Base-by-base conservation (phyloP, 2,113 vertebrate species). In the Oreotrochilus melanogaster region DNA sequence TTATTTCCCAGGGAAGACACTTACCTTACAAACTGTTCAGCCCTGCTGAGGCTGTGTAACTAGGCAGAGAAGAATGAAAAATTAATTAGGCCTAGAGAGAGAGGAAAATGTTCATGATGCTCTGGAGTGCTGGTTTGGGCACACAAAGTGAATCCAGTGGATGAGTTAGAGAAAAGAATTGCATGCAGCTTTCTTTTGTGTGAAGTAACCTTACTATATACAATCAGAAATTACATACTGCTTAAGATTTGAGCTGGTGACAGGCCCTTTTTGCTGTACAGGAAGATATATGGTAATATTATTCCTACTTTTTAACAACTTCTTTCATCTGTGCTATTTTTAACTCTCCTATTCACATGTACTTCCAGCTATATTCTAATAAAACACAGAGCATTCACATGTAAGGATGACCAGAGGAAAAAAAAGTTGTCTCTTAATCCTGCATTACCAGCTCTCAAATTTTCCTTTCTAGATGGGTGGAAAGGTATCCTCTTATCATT, bases 1-100 rank as follows among this genome's bases (percentile, higher is more conserved):
- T 92, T 90, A 86, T 89, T 89, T 94, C 84, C 93, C 67, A 73
- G 71, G 89, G 73, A 96, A 95, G 83, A 86, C 27, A 47, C 30
- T 89, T 75, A 64, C 14, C 18, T 90, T 91, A 58, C 67, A 86
- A 85, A 91, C 2, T 14, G 42, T 78, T 92, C 54, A 76, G 22
- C 28, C 51, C 91, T 91, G 54, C 64, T 86, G 79, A 79, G 67
- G 25, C 47, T 80, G 7, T 66, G 39, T 62, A 78, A 73, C 37
- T 45, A 58, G 54, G 43, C 51, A 92, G 76, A 91, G 91, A 28
- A 89, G 64, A 74, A 74, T 58, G 54, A 89, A 86, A 92, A 80
- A 89, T 57, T 89, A 94, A 92, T 86, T 92, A 91, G 60, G 33
- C 56, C 48, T 47, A 92, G 76, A 70, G 83, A 76, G 53, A 35